Evolutionary conservation across 2,888 invertebrate species (phyloP).

Genomic region (Prosapia bicincta): DNA sequence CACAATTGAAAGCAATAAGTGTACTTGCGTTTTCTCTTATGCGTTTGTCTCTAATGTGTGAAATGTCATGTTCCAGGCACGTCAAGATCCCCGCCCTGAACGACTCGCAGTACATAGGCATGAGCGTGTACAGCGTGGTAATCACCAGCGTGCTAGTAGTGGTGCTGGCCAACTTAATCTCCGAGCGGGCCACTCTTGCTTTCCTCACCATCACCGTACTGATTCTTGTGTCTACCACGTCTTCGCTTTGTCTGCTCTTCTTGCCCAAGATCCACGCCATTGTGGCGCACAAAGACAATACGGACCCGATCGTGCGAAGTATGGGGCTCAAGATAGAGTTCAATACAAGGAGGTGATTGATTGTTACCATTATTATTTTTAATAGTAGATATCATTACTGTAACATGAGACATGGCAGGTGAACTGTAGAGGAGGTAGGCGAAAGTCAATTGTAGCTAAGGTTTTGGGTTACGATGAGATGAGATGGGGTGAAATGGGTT

Average conservation of each 20-base stretch:
- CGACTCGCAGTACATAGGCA: slow-evolving; percentile 91
- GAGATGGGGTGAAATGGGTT: no score
- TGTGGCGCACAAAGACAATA: slow-evolving; percentile 43
- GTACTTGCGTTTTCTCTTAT: no score
- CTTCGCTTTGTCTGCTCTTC: slow-evolving; percentile 80
- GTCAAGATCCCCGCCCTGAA: slow-evolving; percentile 89
- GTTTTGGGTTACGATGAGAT: no score
- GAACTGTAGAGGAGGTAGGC: no score
- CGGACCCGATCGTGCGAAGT: slow-evolving; percentile 80
- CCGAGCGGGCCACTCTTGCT: slow-evolving; percentile 74
- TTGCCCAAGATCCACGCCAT: slow-evolving; percentile 80
- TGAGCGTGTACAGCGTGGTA: slow-evolving; percentile 89
- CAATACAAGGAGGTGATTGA: slow-evolving; percentile 69
- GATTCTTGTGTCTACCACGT: slow-evolving; percentile 81
- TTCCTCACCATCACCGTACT: slow-evolving; percentile 79
- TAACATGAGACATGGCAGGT: no score
- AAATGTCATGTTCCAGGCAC: slow-evolving; percentile 61
- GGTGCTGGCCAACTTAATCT: slow-evolving; percentile 81
- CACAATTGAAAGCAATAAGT: no score
- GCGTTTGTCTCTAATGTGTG: no score
- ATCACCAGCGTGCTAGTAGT: slow-evolving; percentile 85
- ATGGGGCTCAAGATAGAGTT: slow-evolving; percentile 85
- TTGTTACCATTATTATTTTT: no score
- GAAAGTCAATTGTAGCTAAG: no score
- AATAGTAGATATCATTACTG: no score